Evolutionary conservation across 35 echinoderm and acorn worm species (phyloP).

Genomic region (Heliocidaris tuberculata): DNA sequence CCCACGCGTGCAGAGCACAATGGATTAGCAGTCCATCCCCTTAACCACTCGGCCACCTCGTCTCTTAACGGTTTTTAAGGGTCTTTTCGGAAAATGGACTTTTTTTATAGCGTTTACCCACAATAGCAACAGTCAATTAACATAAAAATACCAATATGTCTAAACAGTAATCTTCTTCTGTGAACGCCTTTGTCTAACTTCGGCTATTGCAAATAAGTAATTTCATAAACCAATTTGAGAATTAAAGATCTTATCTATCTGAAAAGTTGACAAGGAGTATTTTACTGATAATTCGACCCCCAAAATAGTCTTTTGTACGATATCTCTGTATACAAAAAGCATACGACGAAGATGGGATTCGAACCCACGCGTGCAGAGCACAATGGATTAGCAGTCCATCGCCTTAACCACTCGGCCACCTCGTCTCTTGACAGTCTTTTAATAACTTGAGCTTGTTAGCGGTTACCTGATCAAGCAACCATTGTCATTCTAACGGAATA

Average conservation of each 20-base stretch:
- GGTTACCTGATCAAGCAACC: neutral
- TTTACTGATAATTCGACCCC: too few relatives aligned
- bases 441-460: neutral
- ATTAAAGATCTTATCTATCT: too few relatives aligned
- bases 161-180: too few relatives aligned
- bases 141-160: too few relatives aligned
- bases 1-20: conserved; percentile 82
- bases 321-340: neutral
- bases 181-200: too few relatives aligned
- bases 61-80: neutral
- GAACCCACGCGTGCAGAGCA: conserved; percentile 82
- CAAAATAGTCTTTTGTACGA: too few relatives aligned
- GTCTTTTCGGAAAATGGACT: neutral
- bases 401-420: conserved; percentile 78
- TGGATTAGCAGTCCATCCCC: conserved; percentile 74
- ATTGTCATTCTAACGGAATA: too few relatives aligned
- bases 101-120: neutral
- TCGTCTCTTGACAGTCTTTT: conserved; percentile 44
- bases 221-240: too few relatives aligned
- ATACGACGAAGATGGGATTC: conserved; percentile 70
- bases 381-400: conserved; percentile 78
- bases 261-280: too few relatives aligned
- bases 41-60: conserved; percentile 79
- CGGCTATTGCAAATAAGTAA: too few relatives aligned
- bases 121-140: neutral